Percentiles rank a stretch among this genome's conserved stretches.
phyloP scores from a whole-genome alignment of 2,888 invertebrate genomes.

The Thereva nobilitata region DNA sequence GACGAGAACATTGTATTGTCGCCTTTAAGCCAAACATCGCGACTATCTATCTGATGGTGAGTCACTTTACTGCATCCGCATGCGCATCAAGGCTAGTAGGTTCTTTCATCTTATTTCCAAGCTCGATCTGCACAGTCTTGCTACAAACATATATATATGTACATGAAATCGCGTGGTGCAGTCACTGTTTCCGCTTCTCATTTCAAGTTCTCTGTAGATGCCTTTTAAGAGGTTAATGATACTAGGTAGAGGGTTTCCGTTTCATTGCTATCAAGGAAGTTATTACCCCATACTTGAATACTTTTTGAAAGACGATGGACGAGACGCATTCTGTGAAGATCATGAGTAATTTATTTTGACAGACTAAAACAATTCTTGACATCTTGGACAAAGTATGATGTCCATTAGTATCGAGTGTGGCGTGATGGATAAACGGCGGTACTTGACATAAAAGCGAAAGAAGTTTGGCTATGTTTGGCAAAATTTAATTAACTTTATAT shows the following conservation, averaged over 20 bases:
- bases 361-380: no score
- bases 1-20: slow-evolving; percentile 4
- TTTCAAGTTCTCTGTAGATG: neutral
- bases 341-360: no score
- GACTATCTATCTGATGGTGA: neutral
- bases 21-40: neutral
- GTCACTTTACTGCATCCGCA: slow-evolving; percentile 18
- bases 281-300: neutral
- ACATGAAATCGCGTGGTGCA: neutral
- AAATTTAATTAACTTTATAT: no score
- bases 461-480: no score
- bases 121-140: slow-evolving; percentile 4
- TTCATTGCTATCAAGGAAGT: slow-evolving; percentile 1
- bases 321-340: no score
- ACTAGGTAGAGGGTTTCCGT: slow-evolving; percentile 15
- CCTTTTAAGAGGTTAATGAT: slow-evolving; percentile 18
- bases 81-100: slow-evolving; percentile 24
- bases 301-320: no score
- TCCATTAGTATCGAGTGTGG: no score
- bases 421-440: no score
- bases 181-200: slow-evolving; percentile 2
- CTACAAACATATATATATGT: neutral
- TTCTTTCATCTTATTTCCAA: neutral
- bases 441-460: no score
- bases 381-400: no score